These are phyloP conservation scores for Sinopyrophorus schimmeli DNA, from an alignment of 2,888 invertebrate species.

Conservation along the genomic window DNA sequence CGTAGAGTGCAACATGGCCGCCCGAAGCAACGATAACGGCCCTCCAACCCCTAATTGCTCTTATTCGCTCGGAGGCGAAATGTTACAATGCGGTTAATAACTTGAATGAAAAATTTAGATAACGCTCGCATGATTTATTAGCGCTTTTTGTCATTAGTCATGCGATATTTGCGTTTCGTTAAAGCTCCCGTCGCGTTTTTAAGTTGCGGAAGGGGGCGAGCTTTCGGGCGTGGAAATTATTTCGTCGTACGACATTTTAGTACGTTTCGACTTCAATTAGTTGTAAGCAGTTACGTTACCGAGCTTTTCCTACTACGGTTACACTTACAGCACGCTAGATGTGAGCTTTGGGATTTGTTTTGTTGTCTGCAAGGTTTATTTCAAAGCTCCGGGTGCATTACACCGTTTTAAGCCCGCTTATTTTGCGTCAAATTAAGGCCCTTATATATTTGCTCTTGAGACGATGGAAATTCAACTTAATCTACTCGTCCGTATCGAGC, in stretches of 20 bases:
- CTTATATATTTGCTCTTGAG: slow-evolving; percentile 12
- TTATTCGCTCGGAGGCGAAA: slow-evolving; percentile 15
- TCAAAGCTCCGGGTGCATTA: slow-evolving; percentile 12
- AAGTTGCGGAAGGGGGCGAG: too few species aligned
- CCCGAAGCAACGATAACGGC: slow-evolving; percentile 22
- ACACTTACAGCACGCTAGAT: slow-evolving; percentile 13
- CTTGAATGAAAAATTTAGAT: slow-evolving; percentile 30
- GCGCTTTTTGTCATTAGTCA: slow-evolving; percentile 21
- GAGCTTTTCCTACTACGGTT: slow-evolving; percentile 12
- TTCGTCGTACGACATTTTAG: slow-evolving; percentile 5
- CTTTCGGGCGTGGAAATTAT: too few species aligned
- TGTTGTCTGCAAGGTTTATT: slow-evolving; percentile 16
- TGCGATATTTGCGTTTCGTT: slow-evolving; percentile 7
- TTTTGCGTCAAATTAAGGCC: slow-evolving; percentile 9
- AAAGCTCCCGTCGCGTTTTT: too few species aligned
- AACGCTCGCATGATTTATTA: slow-evolving; percentile 28
- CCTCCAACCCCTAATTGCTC: slow-evolving; percentile 22
- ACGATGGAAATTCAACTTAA: too few species aligned
- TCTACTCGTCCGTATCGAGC: too few species aligned
- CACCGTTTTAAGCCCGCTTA: slow-evolving; percentile 14
- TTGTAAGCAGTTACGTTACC: slow-evolving; percentile 10
- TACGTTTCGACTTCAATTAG: slow-evolving; percentile 13
- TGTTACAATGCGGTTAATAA: slow-evolving; percentile 26
- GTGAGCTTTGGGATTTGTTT: slow-evolving; percentile 17
- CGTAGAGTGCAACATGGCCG: slow-evolving; percentile 17